A percentile compares a stretch with the other conserved stretches of the same genome.
These are phyloP conservation scores for Hippolais icterina DNA, from an alignment of 2,113 vertebrate species.

Conservation along the genomic window DNA sequence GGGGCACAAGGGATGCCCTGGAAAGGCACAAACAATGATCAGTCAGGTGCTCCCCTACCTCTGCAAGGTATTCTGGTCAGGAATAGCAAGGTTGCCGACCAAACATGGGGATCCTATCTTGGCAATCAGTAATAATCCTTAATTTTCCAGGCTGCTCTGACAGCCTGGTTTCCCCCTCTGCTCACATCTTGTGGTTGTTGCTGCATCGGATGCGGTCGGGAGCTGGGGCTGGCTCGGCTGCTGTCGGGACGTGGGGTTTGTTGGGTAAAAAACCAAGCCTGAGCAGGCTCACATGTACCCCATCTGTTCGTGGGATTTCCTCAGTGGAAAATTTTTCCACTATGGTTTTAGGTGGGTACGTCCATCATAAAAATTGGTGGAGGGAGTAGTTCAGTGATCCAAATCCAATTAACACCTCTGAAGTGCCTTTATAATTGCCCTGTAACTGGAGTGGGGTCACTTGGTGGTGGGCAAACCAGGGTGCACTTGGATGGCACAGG, in stretches of 20 bases:
- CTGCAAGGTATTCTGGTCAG: neutral
- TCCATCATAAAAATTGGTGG: neutral
- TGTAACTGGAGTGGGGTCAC: neutral
- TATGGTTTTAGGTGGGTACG: neutral
- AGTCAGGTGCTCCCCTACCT: neutral
- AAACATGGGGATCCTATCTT: neutral
- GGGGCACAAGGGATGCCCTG: neutral
- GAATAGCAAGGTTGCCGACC: neutral
- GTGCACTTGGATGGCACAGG: neutral
- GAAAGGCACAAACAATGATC: neutral
- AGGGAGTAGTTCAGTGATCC: neutral
- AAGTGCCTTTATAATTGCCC: neutral
- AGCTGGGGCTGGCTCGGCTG: fast-evolving
- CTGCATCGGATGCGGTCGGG: fast-evolving
- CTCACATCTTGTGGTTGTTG: neutral
- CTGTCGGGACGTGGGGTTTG: neutral
- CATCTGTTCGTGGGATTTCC: neutral
- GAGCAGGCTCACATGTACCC: neutral
- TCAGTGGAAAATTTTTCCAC: neutral
- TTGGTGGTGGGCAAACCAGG: neutral
- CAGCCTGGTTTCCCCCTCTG: neutral
- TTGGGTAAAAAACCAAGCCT: neutral
- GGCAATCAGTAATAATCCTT: neutral
- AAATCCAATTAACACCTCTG: neutral
- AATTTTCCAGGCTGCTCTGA: neutral